Percentiles rank a stretch among this genome's conserved stretches.
phyloP scores from a whole-genome alignment of 2,888 invertebrate species.

The Esperia sulphurella region DNA sequence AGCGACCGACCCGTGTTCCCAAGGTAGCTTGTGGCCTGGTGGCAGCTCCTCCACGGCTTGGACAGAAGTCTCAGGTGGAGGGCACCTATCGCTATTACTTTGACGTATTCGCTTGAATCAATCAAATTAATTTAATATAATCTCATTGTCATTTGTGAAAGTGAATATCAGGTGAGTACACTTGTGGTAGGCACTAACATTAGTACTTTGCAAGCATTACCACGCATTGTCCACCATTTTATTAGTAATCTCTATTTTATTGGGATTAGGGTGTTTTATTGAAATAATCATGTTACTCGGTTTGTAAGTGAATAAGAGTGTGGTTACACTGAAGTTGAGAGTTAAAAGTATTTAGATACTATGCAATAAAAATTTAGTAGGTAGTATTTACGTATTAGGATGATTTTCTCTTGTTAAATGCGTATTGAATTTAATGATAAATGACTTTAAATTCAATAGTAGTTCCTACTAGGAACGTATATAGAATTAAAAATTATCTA shows the following conservation, averaged over 20 bases:
- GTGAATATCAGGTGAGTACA: background rate
- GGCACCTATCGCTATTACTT: too few relatives aligned
- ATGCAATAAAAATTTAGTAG: constrained; percentile 5
- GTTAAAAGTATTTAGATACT: background rate
- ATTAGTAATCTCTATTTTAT: constrained; percentile 26
- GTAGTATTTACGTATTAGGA: background rate
- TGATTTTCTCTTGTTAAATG: constrained; percentile 1
- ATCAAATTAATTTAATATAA: too few relatives aligned
- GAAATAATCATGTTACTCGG: constrained; percentile 23
- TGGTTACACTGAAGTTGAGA: too few relatives aligned
- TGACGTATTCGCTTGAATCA: too few relatives aligned
- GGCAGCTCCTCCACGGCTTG: too few relatives aligned
- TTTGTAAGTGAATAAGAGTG: constrained; percentile 8
- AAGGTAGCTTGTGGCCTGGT: too few relatives aligned
- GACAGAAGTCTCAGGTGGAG: too few relatives aligned
- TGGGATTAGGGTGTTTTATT: constrained; percentile 30
- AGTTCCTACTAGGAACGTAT: too few relatives aligned
- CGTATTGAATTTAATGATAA: background rate
- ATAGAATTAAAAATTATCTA: too few relatives aligned
- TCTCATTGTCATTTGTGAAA: background rate
- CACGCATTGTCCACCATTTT: constrained; percentile 14
- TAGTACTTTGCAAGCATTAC: constrained; percentile 6
- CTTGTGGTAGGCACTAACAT: too few relatives aligned
- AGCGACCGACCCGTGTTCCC: too few relatives aligned
- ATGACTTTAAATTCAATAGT: too few relatives aligned